Evolutionary conservation across 2,797 vertebrate genomes (phyloP), one percentile per base, ranked within the genome.

Genomic region (Kryptopterus vitreolus): DNA sequence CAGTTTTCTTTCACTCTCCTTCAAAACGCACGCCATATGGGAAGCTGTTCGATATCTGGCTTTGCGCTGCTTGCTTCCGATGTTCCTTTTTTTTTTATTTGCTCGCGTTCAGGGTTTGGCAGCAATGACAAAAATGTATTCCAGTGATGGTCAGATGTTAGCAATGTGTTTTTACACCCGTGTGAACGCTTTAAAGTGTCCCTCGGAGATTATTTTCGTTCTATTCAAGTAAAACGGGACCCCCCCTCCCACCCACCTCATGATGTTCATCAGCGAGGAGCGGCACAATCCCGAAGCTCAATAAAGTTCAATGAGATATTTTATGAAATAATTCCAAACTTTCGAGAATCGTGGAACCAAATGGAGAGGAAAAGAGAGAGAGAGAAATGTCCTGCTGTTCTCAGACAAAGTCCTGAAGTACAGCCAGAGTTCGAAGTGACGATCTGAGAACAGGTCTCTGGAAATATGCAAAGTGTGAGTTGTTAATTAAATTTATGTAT

Each of bases 231-330:
- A 35, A 43, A 65, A 80, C 66, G 48, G 72, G 91, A 90, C 91
- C 22, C 29, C 0, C 18, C 22, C 12, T 52, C 90, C 87, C 92
- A 89, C 83, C 8, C 4, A 3, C 33, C 15, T 16, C 16, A 77
- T 88, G 87, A 88, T 91, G 88, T 88, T 90, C 85, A 85, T 92
- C 90, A 92, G 92, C 86, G 88, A 90, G 91, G 89, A 90, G 91
- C 91, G 91, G 88, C 88, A 72, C 61, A 77, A 77, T 74, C 65
- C 89, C 90, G 80, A 89, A 90, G 88, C 83, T 85, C 87, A 89
- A 90, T 90, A 87, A 91, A 89, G 72, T 73, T 79, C 77, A 86
- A 82, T 85, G 79, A 70, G 75, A 82, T 82, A 79, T 82, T 85
- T 75, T 75, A 77, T 82, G 59, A 81, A 83, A 86, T 87, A 79